Conservation (phyloP, 2,797 vertebrate species). For the Phrynocephalus guinanensis region DNA sequence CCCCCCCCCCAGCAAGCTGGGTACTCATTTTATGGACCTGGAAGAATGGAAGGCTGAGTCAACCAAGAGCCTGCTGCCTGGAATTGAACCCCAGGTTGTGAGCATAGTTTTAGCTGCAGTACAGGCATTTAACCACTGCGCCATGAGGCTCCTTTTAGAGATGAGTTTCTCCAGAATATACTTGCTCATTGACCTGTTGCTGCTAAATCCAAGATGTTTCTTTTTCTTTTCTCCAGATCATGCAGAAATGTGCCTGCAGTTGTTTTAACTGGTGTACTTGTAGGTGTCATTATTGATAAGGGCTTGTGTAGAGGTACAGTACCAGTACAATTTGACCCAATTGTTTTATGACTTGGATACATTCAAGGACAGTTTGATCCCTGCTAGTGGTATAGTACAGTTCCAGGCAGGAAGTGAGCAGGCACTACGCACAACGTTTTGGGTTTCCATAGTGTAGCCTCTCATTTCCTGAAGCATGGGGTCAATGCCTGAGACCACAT, state of each 20-base stretch:
- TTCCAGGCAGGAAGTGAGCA: neutral
- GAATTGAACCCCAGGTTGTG: no score
- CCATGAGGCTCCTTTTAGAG: no score
- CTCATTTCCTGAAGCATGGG: no score
- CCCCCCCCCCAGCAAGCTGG: no score
- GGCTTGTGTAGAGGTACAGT: neutral
- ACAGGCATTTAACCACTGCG: no score
- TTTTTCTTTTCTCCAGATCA: neutral
- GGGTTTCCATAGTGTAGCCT: no score
- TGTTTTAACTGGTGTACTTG: neutral
- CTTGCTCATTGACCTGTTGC: neutral
- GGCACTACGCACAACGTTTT: no score
- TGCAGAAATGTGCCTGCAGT: neutral
- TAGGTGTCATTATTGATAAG: neutral
- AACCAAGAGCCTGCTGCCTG: no score
- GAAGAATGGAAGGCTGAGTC: no score
- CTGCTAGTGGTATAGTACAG: neutral
- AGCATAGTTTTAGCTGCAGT: no score
- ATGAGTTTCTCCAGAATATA: neutral
- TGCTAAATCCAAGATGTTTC: neutral
- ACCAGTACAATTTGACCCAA: neutral
- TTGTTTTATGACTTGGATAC: neutral
- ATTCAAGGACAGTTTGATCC: neutral
- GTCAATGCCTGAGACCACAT: no score
- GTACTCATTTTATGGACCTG: no score